Base-by-base conservation (phyloP, 30 jellyfish, hydroid and myxozoan genomes). In the Turritopsis dohrnii region DNA sequence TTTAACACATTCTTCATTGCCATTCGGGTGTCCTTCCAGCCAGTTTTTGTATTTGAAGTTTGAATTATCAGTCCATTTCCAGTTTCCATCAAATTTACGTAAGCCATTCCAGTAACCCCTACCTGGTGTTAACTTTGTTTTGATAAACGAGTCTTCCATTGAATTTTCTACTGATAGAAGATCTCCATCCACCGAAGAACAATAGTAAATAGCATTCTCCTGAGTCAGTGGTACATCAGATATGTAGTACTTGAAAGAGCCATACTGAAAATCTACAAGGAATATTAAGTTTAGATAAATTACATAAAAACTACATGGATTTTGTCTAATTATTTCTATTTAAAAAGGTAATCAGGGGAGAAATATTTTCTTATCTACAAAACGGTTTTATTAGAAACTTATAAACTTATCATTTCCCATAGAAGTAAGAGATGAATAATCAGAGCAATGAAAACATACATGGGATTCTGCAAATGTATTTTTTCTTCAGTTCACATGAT, bases 91-190 rank as follows among this genome's bases (percentile, higher is more conserved):
- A n/a, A 8, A 0, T 69, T 69, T 69, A 1, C 30, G 77, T 21
- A 69, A 27, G 9, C 77, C 77, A 69, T 69, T 69, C 77, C 77
- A 69, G 22, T 69, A 69, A 7, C 31, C 28, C 31, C 22, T 23
- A 69, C 77, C 22, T n/a, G 30, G 31, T n/a, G 77, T 69, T 19
- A 69, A 27, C 30, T 69, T 69, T 69, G 77, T 69, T n/a, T 69
- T 69, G 28, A 69, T n/a, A 27, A 69, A 69, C 8, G 19, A 9
- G 9, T 69, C 22, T 27, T 69, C 77, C 28, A 69, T 27, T 9
- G 77, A 0, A 21, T 69, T 69, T 69, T 23, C 30, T 8, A 69
- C 77, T 7, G 23, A 7, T n/a, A 27, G 9, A n/a, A 69, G 77
- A n/a, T 23, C 28, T 69, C 77, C 77, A 19, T 27, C 77, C 77